These are phyloP conservation scores for Bagarius yarrelli DNA, from an alignment of 2,113 vertebrate species.

Conservation along the genomic window DNA sequence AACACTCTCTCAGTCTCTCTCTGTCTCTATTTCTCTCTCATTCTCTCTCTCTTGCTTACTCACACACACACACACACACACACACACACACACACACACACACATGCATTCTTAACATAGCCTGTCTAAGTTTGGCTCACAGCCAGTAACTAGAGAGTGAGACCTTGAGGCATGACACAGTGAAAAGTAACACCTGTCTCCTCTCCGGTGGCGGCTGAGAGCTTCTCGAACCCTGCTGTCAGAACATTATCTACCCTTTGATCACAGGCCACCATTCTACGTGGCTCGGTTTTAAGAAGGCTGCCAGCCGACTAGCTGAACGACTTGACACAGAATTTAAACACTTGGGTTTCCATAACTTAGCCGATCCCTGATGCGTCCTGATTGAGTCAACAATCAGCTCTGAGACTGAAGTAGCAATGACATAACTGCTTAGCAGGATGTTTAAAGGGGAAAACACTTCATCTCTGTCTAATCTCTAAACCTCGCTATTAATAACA, in stretches of 20 bases:
- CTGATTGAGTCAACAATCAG: slow-evolving; percentile 49
- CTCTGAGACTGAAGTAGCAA: slow-evolving; percentile 48
- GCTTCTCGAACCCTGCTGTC: slow-evolving; percentile 18
- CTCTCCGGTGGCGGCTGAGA: slow-evolving; percentile 25
- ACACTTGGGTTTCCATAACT: background rate
- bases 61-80: slow-evolving; percentile 2
- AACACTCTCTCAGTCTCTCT: background rate
- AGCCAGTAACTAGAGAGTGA: slow-evolving; percentile 55
- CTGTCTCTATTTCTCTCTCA: background rate
- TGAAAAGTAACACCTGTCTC: slow-evolving; percentile 47
- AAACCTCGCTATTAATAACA: slow-evolving; percentile 72
- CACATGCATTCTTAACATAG: slow-evolving; percentile 38
- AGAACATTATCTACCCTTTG: slow-evolving; percentile 18
- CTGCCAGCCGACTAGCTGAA: background rate
- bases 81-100: slow-evolving; percentile 39
- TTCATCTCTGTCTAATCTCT: slow-evolving; percentile 69
- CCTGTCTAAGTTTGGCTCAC: slow-evolving; percentile 43
- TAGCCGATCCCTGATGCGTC: background rate
- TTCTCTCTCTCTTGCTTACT: slow-evolving; percentile 15
- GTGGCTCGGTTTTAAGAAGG: background rate
- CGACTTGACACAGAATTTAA: background rate
- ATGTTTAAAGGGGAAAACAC: slow-evolving; percentile 28
- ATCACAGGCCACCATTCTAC: background rate
- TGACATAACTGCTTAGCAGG: slow-evolving; percentile 63
- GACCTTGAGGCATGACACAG: slow-evolving; percentile 50